These are phyloP conservation scores for Dromas ardeola DNA, from an alignment of 2,113 vertebrate genomes.

Conservation along the genomic window DNA sequence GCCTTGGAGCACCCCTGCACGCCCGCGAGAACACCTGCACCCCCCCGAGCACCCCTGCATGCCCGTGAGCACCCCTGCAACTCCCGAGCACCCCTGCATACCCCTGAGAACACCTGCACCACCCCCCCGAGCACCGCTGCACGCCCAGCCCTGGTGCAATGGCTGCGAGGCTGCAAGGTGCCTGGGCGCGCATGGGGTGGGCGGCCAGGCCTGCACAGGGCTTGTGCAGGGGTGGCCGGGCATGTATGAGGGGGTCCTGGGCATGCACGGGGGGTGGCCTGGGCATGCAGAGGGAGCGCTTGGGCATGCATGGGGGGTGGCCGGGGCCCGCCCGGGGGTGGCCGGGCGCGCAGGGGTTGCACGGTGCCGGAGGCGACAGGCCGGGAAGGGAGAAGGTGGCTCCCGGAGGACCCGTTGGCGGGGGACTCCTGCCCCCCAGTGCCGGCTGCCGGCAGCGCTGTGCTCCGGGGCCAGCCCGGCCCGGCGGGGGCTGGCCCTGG, in stretches of 20 bases:
- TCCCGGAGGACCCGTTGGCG: accelerated
- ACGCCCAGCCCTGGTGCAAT: accelerated
- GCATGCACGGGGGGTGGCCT: too few relatives aligned
- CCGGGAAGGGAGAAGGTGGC: background rate
- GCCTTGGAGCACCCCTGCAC: background rate
- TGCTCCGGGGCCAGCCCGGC: background rate
- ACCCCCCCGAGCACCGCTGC: background rate
- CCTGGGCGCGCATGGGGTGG: accelerated
- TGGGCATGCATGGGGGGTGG: background rate
- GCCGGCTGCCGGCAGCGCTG: background rate
- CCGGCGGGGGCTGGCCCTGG: too few relatives aligned
- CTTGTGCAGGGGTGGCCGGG: too few relatives aligned
- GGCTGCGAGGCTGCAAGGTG: accelerated
- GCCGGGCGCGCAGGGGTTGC: too few relatives aligned
- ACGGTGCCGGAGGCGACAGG: accelerated
- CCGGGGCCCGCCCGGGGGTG: too few relatives aligned
- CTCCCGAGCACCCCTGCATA: background rate
- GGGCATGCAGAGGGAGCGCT: too few relatives aligned
- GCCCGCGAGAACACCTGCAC: background rate
- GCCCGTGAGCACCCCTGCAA: background rate
- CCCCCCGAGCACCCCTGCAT: background rate
- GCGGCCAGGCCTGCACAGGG: too few relatives aligned
- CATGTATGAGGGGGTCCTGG: too few relatives aligned
- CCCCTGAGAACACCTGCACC: background rate
- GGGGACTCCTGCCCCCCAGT: conserved; percentile 2